Evolutionary conservation across 2,888 invertebrate genomes (phyloP).

Genomic region (Limenitis camilla): DNA sequence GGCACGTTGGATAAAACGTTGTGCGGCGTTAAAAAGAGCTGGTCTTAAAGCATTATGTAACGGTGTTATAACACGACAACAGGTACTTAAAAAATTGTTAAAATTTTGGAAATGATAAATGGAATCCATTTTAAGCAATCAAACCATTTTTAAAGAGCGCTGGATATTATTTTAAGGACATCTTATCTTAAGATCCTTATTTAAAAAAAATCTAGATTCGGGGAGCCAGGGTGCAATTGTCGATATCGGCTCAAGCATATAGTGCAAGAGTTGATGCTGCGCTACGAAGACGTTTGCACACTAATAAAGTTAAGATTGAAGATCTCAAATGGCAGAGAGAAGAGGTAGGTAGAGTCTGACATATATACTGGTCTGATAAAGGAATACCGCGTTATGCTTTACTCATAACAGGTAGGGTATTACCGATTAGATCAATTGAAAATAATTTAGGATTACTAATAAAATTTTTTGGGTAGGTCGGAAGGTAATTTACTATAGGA

Average conservation of each 20-base stretch:
- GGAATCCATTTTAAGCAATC: too few species aligned
- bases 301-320: conserved; percentile 81
- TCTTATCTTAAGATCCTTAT: background rate
- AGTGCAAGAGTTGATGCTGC: conserved; percentile 82
- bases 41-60: conserved; percentile 50
- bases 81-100: conserved; percentile 37
- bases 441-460: too few species aligned
- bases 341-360: conserved; percentile 61
- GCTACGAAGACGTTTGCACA: conserved; percentile 83
- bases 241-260: conserved; percentile 82
- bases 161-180: background rate
- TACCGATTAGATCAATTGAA: too few species aligned
- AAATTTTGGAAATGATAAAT: too few species aligned
- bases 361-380: background rate
- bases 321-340: conserved; percentile 87
- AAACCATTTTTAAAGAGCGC: too few species aligned
- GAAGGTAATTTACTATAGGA: too few species aligned
- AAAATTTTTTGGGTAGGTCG: too few species aligned
- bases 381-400: too few species aligned
- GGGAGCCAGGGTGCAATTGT: conserved; percentile 79
- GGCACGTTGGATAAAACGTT: conserved; percentile 50
- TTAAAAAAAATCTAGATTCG: conserved; percentile 61
- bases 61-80: conserved; percentile 47
- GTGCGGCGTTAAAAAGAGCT: conserved; percentile 43
- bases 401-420: too few species aligned